A percentile compares a stretch with the other conserved stretches of the same genome.
Conservation (phyloP, 2,888 invertebrate genomes). For the Pollenia labialis region DNA sequence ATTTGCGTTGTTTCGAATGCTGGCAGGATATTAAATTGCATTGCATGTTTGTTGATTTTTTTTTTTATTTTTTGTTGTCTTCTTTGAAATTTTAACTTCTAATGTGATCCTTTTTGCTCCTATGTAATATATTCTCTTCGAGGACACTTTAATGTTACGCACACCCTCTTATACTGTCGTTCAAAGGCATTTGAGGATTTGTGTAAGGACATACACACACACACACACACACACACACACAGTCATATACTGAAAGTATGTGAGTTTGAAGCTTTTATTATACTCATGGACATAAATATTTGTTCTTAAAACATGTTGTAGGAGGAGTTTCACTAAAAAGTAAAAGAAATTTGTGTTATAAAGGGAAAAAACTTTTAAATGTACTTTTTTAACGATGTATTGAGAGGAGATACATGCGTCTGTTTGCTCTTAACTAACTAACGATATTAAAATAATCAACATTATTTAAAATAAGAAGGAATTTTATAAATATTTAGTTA, state of each 20-base stretch:
- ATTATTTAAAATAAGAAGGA: too few relatives aligned
- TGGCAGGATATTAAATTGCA: constrained; percentile 63
- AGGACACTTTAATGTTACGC: constrained; percentile 60
- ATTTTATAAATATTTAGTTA: too few relatives aligned
- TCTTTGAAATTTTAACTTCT: constrained; percentile 58
- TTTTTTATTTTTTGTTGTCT: not conserved
- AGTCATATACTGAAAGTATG: not conserved
- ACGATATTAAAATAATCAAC: too few relatives aligned
- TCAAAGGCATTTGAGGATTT: constrained; percentile 41
- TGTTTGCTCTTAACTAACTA: too few relatives aligned
- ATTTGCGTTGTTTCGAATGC: constrained; percentile 53
- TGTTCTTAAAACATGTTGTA: constrained; percentile 32
- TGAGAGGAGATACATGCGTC: too few relatives aligned
- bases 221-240: not conserved
- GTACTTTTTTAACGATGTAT: not conserved
- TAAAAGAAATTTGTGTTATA: constrained; percentile 22
- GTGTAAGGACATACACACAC: constrained; percentile 14
- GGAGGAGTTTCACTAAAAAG: constrained; percentile 36
- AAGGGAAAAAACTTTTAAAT: not conserved
- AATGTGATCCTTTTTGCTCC: constrained; percentile 64
- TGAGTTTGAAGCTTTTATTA: constrained; percentile 13
- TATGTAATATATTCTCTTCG: constrained; percentile 48
- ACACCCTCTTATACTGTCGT: constrained; percentile 38
- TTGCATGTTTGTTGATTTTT: not conserved
- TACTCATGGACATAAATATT: constrained; percentile 28